Conservation (phyloP, 2,797 vertebrate species). For the Scomberomorus guttatus region DNA sequence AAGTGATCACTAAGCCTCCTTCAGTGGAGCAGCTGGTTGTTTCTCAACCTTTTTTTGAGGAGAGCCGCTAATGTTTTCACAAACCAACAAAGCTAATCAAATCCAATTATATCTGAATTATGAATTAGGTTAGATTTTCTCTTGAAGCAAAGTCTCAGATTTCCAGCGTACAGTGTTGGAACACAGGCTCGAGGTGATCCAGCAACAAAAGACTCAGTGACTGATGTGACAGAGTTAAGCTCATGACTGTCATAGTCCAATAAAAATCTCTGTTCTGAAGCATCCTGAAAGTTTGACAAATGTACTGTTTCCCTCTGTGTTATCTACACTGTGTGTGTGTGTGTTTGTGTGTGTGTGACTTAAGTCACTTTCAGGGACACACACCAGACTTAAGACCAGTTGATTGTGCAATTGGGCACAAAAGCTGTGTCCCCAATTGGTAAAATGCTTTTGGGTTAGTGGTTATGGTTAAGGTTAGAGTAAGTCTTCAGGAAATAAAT, state of each 20-base stretch:
- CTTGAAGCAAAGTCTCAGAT: not conserved
- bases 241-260: not conserved
- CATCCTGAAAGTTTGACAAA: conserved; percentile 24
- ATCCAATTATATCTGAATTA: conserved; percentile 18
- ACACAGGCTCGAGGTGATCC: not conserved
- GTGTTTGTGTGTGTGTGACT: conserved; percentile 10
- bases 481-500: too few species aligned
- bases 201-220: not conserved
- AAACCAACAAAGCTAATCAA: conserved; percentile 15
- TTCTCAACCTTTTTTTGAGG: not conserved
- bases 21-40: not conserved
- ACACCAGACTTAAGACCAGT: too few species aligned
- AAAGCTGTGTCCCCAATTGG: too few species aligned
- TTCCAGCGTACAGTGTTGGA: not conserved
- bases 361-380: too few species aligned
- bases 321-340: conserved; percentile 22
- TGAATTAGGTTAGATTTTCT: not conserved
- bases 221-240: not conserved
- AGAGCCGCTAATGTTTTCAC: conserved; percentile 8
- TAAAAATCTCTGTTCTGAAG: conserved; percentile 15
- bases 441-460: too few species aligned
- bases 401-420: too few species aligned
- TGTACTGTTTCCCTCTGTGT: conserved; percentile 13
- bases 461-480: too few species aligned
- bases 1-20: not conserved